Conservation (phyloP, 2,797 vertebrate species). For the Schizopygopsis malacanthus region DNA sequence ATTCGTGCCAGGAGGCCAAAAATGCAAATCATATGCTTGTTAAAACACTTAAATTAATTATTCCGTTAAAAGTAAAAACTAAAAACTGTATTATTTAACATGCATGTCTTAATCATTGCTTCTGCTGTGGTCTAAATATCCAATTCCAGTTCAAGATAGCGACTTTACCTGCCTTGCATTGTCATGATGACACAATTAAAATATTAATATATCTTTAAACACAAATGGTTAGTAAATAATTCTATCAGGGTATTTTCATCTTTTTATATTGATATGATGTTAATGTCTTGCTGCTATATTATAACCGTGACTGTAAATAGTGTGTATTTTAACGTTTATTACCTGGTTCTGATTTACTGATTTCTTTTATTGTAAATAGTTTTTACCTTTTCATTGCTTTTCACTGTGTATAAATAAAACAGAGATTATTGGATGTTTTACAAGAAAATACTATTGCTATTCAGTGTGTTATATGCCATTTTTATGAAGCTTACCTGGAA, state of each 20-base stretch:
- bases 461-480: background rate
- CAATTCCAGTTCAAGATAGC: background rate
- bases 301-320: background rate
- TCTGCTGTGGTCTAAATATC: background rate
- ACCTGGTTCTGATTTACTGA: background rate
- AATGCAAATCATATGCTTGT: background rate
- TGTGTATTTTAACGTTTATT: background rate
- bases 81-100: background rate
- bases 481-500: background rate
- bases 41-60: background rate
- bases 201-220: background rate
- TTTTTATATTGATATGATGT: background rate
- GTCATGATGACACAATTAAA: background rate
- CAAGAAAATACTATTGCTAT: background rate
- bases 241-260: background rate
- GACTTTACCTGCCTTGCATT: background rate
- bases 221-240: background rate
- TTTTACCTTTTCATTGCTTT: background rate
- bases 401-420: background rate
- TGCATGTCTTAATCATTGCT: background rate
- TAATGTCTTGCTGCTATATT: background rate
- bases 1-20: background rate
- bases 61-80: background rate
- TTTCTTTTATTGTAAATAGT: background rate
- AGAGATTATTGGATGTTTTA: background rate